Percentiles rank a stretch among this genome's conserved stretches.
Conservation (phyloP, 2,797 vertebrate species). For the Potorous gilbertii region DNA sequence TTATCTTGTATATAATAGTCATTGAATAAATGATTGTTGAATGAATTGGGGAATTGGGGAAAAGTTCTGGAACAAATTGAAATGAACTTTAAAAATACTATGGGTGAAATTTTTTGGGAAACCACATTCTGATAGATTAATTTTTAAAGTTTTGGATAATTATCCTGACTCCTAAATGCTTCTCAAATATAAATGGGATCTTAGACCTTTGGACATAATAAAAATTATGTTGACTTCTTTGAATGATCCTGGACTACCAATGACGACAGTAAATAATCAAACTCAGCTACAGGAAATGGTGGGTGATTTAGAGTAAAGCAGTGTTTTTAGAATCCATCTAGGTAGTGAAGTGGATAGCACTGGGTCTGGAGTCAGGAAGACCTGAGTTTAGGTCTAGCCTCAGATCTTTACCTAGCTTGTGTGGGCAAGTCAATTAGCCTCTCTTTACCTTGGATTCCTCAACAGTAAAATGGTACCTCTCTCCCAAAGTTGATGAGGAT, state of each 20-base stretch:
- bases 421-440: not conserved
- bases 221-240: conserved; percentile 11
- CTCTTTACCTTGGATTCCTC: not conserved
- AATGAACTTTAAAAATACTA: not conserved
- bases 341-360: not conserved
- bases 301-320: conserved; percentile 17
- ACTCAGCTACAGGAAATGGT: not conserved
- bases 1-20: not conserved
- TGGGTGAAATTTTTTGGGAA: not conserved
- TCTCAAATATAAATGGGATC: not conserved
- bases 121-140: not conserved
- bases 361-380: not conserved
- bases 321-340: conserved; percentile 15
- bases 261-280: conserved; percentile 13
- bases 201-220: not conserved
- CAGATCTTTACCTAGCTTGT: not conserved
- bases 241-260: conserved; percentile 6
- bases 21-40: not conserved
- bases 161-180: conserved; percentile 14
- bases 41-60: not conserved
- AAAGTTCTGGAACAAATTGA: conserved; percentile 1
- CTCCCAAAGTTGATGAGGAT: not conserved
- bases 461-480: not conserved
- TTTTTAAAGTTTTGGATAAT: too few species aligned
- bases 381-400: not conserved